These are phyloP conservation scores for Cettia cetti DNA, from an alignment of 2,113 vertebrate genomes.

Conservation along the genomic window DNA sequence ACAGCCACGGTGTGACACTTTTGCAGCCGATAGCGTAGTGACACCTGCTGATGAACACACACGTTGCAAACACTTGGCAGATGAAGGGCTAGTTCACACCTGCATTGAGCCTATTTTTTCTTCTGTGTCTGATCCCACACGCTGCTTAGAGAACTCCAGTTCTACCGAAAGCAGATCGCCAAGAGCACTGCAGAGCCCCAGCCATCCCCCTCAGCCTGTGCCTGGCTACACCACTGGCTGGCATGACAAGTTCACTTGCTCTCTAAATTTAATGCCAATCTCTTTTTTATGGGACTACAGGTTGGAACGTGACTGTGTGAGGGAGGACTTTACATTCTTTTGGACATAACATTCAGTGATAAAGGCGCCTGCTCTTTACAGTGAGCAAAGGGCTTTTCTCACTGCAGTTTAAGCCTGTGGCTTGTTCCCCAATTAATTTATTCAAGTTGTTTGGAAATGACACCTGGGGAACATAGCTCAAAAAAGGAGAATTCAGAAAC, in stretches of 20 bases:
- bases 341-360: neutral
- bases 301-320: neutral
- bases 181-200: neutral
- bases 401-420: neutral
- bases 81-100: neutral
- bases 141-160: fast-evolving
- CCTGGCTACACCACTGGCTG: neutral
- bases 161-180: fast-evolving
- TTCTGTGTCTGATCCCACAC: fast-evolving
- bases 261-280: neutral
- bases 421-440: neutral
- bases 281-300: neutral
- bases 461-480: neutral
- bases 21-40: neutral
- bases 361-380: neutral
- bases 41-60: neutral
- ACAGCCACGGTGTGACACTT: neutral
- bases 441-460: neutral
- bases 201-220: neutral
- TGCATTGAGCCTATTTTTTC: neutral
- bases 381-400: neutral
- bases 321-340: neutral
- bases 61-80: neutral
- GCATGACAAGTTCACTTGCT: fast-evolving
- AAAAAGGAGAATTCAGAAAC: neutral